Base-by-base conservation (phyloP, 2,888 invertebrate species). In the Eutolmus rufibarbis region DNA sequence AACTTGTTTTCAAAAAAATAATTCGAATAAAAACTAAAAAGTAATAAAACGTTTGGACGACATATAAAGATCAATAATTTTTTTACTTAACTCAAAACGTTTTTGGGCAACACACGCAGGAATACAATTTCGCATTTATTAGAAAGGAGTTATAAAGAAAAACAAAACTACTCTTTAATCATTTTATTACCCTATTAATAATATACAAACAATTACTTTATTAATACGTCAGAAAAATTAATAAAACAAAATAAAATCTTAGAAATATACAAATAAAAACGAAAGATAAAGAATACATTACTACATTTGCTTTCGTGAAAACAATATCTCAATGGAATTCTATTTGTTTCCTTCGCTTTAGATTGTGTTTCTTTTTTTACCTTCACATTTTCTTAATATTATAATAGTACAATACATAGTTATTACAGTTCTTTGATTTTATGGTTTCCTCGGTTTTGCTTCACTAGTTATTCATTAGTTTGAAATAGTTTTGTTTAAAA, bases 101-200 rank as follows among this genome's bases (percentile, higher is more conserved):
- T 34, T 7, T 34, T 34, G 7, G 34, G 34, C 34, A 34, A 7
- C 7, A 34, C 7, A 1, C 7, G 28, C 1, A 28, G 1, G 5
- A 34, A 34, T 34, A 34, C 34, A 34, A 34, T 7, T 34, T 34
- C 34, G 7, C 34, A 34, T 34, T 7, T 34, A 40, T 40, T 12
- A 12, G 12, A 12, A 14, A 46, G 66, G 28, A 66, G 28, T 23
- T 8, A 23, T 57, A 66, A 66, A 66, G 12, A 66, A 23, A 28
- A 23, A 23, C 5, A 66, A 9, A 19, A 2, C 9, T 9, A 66
- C 19, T 84, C 57, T 84, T 84, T 84, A 84, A 84, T 84, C 82
- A 37, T 84, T 84, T 84, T 84, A 84, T 84, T 84, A 84, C 66
- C 66, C 82, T 84, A 84, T 66, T 84, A 84, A 84, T 84, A 84